These are phyloP conservation scores for Cheirogaleus major DNA, from an alignment of 2,797 vertebrate species.

Conservation along the genomic window DNA sequence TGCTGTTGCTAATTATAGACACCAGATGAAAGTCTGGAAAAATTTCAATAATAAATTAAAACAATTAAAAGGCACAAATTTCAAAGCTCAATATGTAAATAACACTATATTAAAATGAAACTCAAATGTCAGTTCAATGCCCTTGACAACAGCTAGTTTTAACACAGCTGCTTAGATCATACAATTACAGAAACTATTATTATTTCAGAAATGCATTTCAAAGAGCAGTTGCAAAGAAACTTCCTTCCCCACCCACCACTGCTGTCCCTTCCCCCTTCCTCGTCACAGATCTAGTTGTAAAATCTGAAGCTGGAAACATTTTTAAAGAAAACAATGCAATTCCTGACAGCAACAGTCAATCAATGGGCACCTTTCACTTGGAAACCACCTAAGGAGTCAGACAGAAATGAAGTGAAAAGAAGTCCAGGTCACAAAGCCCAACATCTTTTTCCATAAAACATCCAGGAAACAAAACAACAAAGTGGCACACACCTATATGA, in stretches of 20 bases:
- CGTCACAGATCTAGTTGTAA: neutral
- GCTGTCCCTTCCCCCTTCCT: neutral
- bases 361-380: neutral
- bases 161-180: slow-evolving; percentile 60
- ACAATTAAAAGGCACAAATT: slow-evolving; percentile 78
- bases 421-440: neutral
- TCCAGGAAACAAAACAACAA: neutral
- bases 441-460: neutral
- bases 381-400: neutral
- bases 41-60: slow-evolving; percentile 75
- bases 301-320: neutral
- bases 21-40: slow-evolving; percentile 70
- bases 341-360: neutral
- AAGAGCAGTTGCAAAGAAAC: slow-evolving; percentile 44
- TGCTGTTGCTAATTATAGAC: slow-evolving; percentile 57
- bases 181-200: slow-evolving; percentile 36
- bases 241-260: neutral
- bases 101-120: slow-evolving; percentile 71
- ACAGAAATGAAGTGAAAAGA: neutral
- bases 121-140: slow-evolving; percentile 68
- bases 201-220: slow-evolving; percentile 65
- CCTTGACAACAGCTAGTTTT: slow-evolving; percentile 47
- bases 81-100: slow-evolving; percentile 73
- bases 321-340: neutral
- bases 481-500: neutral